Evolutionary conservation across 2,888 invertebrate species (phyloP).

Genomic region (Exephanes ischioxanthus): DNA sequence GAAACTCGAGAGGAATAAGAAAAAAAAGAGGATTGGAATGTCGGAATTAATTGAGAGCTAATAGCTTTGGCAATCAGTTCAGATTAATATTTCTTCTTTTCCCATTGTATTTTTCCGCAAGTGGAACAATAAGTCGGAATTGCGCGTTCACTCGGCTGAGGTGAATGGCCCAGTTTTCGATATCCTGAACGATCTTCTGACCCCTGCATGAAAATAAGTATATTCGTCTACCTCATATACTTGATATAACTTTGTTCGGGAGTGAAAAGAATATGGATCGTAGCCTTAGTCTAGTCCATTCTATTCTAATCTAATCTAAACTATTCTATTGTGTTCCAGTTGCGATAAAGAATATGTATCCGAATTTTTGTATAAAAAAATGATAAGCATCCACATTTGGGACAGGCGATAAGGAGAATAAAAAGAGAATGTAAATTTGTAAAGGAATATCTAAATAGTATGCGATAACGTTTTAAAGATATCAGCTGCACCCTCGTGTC

Average conservation of each 20-base stretch:
- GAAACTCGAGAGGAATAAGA: background rate
- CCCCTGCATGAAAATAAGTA: background rate
- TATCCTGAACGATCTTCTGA: conserved; percentile 6
- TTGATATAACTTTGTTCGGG: background rate
- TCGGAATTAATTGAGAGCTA: background rate
- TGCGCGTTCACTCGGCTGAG: conserved; percentile 5
- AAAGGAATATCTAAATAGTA: background rate
- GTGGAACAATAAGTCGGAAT: conserved; percentile 2
- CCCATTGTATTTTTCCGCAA: background rate
- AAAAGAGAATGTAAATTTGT: background rate
- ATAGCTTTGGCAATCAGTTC: background rate
- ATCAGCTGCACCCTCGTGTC: background rate
- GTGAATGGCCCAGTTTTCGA: conserved; percentile 6
- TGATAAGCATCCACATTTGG: background rate
- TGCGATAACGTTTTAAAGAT: background rate
- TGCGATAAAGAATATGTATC: background rate
- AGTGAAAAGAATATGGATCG: background rate
- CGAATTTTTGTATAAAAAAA: background rate
- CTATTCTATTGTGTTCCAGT: background rate
- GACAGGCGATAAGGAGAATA: background rate
- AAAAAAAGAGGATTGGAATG: background rate
- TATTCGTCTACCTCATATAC: background rate
- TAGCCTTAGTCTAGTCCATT: background rate
- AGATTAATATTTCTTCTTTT: background rate
- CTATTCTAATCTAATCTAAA: background rate